Conservation (phyloP, 1,140 invertebrate species). For the Ylistrum balloti region DNA sequence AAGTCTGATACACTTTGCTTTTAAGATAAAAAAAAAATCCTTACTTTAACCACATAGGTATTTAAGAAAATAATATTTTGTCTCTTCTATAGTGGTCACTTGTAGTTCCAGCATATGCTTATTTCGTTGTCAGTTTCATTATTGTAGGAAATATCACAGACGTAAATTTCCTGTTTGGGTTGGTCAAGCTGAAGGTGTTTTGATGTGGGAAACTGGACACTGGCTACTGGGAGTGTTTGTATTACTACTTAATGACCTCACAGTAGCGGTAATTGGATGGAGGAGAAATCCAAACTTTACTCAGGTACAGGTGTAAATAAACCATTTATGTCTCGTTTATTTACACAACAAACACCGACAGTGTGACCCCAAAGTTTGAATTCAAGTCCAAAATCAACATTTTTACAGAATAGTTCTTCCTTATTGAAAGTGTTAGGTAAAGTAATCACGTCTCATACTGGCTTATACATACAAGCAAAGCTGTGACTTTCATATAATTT, state of each 20-base stretch:
- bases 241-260: not conserved
- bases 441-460: not conserved
- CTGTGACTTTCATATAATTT: conserved; percentile 16
- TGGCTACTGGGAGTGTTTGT: conserved; percentile 18
- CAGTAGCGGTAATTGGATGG: not conserved
- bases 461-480: not conserved
- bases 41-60: too few relatives aligned
- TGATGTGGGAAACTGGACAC: not conserved
- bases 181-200: not conserved
- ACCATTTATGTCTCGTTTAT: not conserved
- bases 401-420: conserved; percentile 23
- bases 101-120: not conserved
- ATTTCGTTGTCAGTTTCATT: not conserved
- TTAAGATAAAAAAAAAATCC: too few relatives aligned
- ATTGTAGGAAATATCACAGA: not conserved
- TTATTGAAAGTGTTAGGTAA: not conserved
- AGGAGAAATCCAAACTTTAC: not conserved
- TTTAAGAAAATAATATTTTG: too few relatives aligned
- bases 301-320: not conserved
- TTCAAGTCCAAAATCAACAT: conserved; percentile 39
- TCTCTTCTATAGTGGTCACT: not conserved
- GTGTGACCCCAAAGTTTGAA: not conserved
- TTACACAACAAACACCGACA: not conserved
- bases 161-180: not conserved
- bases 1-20: too few relatives aligned